phyloP scores from a whole-genome alignment of 2,797 vertebrate genomes.

The Knipowitschia caucasica region DNA sequence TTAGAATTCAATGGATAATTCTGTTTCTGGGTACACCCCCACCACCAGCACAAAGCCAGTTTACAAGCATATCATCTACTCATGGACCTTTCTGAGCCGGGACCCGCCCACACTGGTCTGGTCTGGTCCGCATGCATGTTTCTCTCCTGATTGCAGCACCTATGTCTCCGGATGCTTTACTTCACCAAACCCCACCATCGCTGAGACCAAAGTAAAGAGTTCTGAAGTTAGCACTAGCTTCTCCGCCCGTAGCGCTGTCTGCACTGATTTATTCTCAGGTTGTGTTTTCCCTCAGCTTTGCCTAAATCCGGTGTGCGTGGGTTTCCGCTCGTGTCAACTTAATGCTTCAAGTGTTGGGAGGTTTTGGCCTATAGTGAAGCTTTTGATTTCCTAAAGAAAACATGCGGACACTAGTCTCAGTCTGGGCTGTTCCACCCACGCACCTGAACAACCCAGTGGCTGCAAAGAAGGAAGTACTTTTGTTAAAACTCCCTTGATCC shows the following conservation, averaged over 20 bases:
- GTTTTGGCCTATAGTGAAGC: neutral
- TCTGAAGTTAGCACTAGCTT: too few relatives aligned
- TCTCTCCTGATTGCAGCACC: too few relatives aligned
- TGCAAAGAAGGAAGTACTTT: neutral
- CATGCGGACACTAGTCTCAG: neutral
- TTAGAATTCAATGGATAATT: too few relatives aligned
- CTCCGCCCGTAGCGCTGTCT: neutral
- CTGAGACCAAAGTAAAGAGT: too few relatives aligned
- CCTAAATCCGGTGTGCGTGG: neutral
- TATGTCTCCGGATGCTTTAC: too few relatives aligned
- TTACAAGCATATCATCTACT: too few relatives aligned
- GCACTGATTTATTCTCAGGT: neutral
- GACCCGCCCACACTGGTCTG: too few relatives aligned
- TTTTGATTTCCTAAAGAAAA: neutral
- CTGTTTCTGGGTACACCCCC: too few relatives aligned
- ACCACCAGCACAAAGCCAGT: too few relatives aligned
- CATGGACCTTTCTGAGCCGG: too few relatives aligned
- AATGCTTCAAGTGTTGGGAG: neutral
- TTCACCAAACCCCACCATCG: too few relatives aligned
- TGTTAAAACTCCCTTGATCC: neutral
- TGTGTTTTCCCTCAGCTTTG: neutral
- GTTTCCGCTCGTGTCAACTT: neutral
- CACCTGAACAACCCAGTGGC: neutral
- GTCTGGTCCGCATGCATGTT: too few relatives aligned
- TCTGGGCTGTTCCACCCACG: neutral